Evolutionary conservation across 2,113 vertebrate genomes (phyloP).

Genomic region (Varanus salvator): DNA sequence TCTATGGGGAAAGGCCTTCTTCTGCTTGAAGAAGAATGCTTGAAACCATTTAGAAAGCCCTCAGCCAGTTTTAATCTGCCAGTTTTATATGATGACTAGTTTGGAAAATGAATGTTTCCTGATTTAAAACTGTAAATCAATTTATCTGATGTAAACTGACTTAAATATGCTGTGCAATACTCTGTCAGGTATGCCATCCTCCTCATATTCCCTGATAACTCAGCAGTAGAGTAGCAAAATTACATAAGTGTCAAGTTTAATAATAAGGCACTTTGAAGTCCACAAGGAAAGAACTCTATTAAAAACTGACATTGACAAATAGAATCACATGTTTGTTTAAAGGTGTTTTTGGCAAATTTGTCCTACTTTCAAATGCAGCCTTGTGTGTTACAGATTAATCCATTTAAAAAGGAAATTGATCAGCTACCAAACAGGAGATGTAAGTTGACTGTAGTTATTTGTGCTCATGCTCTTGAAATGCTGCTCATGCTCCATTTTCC

Average conservation of each 20-base stretch:
- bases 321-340: background rate
- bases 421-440: background rate
- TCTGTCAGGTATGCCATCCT: background rate
- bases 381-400: constrained; percentile 8
- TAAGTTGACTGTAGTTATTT: background rate
- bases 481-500: background rate
- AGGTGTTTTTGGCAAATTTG: background rate
- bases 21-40: background rate
- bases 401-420: background rate
- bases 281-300: constrained; percentile 4
- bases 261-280: background rate
- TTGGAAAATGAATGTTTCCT: constrained; percentile 5
- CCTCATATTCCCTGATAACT: background rate
- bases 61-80: constrained; percentile 4
- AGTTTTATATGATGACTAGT: background rate
- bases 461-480: constrained; percentile 6
- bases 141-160: background rate
- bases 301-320: background rate
- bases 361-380: constrained; percentile 18
- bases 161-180: background rate
- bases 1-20: background rate
- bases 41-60: background rate
- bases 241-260: constrained; percentile 8
- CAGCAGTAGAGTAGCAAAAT: background rate
- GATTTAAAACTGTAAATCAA: background rate